A percentile compares a stretch with the other conserved stretches of the same genome.
Conservation (phyloP, 1,140 invertebrate genomes). For the Elymnias hypermnestra region DNA sequence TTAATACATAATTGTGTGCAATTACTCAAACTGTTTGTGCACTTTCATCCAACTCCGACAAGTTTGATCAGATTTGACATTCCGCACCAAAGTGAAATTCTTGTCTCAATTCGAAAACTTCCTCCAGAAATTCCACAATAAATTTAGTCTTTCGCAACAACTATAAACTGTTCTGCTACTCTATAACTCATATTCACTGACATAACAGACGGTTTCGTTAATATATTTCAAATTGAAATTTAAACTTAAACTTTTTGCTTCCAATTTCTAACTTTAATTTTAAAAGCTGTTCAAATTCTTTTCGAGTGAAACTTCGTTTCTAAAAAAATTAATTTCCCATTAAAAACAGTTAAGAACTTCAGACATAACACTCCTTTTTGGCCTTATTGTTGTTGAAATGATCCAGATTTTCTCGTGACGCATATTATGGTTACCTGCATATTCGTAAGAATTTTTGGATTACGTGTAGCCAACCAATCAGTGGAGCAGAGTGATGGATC, state of each 20-base stretch:
- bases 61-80: conserved; percentile 31
- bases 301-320: too few relatives aligned
- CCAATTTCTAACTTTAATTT: too few relatives aligned
- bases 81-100: conserved; percentile 20
- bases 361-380: too few relatives aligned
- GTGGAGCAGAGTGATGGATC: too few relatives aligned
- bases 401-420: too few relatives aligned
- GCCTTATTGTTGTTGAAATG: too few relatives aligned
- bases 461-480: too few relatives aligned
- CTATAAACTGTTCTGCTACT: conserved; percentile 13
- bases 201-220: neutral
- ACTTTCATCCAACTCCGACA: conserved; percentile 16
- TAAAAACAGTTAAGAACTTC: too few relatives aligned
- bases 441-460: too few relatives aligned
- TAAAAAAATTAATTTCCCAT: too few relatives aligned
- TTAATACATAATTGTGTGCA: conserved; percentile 27
- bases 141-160: conserved; percentile 17
- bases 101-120: conserved; percentile 23
- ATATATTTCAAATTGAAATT: neutral
- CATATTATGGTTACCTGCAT: too few relatives aligned
- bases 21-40: conserved; percentile 28
- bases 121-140: conserved; percentile 7
- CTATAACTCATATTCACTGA: neutral
- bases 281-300: too few relatives aligned
- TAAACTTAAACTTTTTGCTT: neutral